phyloP scores from a whole-genome alignment of 2,113 vertebrate genomes.

The Cyphomyrus plagiostoma region DNA sequence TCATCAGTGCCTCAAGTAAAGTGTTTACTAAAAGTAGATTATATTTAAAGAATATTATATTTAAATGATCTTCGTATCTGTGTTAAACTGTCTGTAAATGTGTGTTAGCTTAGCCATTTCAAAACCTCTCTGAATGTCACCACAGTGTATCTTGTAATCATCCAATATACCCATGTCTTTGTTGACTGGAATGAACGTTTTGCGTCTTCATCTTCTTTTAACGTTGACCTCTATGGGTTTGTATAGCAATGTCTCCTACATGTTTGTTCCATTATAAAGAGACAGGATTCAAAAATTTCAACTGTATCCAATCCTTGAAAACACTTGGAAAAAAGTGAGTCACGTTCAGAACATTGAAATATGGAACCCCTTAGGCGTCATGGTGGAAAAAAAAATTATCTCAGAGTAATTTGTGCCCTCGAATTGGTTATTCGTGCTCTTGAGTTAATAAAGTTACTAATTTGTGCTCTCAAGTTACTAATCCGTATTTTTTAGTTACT shows the following conservation, averaged over 20 bases:
- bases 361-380: too few relatives aligned
- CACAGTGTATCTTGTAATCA: not conserved
- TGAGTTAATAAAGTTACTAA: too few relatives aligned
- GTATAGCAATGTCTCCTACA: not conserved
- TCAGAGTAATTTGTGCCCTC: too few relatives aligned
- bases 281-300: not conserved
- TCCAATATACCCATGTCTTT: not conserved
- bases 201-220: not conserved
- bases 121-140: not conserved
- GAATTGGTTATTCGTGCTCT: too few relatives aligned
- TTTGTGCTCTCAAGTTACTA: too few relatives aligned
- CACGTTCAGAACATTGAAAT: not conserved
- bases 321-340: not conserved
- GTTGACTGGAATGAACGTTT: not conserved
- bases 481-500: too few relatives aligned
- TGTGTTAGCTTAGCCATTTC: not conserved
- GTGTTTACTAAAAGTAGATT: not conserved
- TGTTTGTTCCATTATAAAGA: not conserved
- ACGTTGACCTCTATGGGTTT: not conserved
- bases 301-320: not conserved
- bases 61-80: not conserved
- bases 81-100: not conserved
- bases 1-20: not conserved
- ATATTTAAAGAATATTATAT: not conserved
- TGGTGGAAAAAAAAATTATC: too few relatives aligned